Evolutionary conservation across 2,888 invertebrate genomes (phyloP).

Genomic region (Himalopsyche kuldschensis): DNA sequence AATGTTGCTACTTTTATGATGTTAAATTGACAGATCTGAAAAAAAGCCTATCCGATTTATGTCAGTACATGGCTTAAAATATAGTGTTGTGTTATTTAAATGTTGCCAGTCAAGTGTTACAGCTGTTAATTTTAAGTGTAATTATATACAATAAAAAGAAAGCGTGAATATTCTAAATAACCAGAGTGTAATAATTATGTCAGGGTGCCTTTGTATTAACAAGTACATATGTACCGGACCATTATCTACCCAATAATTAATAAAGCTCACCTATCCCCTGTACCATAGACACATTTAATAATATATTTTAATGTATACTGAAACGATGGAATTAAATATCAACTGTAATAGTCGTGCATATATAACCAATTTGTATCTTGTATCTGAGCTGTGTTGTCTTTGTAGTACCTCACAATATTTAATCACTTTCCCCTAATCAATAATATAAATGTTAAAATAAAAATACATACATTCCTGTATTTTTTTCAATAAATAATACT

Average conservation of each 20-base stretch:
- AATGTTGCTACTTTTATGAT: too few species aligned
- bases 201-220: background rate
- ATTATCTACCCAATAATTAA: background rate
- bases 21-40: too few species aligned
- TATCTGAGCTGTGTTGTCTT: background rate
- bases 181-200: conserved; percentile 4
- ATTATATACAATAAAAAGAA: conserved; percentile 24
- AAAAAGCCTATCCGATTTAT: too few species aligned
- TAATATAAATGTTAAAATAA: background rate
- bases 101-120: background rate
- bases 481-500: background rate
- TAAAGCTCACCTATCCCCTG: background rate
- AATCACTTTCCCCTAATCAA: background rate
- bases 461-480: background rate
- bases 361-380: background rate
- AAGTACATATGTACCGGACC: background rate
- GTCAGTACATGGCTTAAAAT: background rate
- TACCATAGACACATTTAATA: background rate
- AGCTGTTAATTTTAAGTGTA: conserved; percentile 14
- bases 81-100: background rate
- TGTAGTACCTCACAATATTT: background rate
- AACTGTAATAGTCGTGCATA: background rate
- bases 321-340: background rate
- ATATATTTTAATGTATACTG: background rate
- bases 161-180: conserved; percentile 34